phyloP scores from a whole-genome alignment of 2,888 invertebrate genomes.

The Cheilosia scutellata region DNA sequence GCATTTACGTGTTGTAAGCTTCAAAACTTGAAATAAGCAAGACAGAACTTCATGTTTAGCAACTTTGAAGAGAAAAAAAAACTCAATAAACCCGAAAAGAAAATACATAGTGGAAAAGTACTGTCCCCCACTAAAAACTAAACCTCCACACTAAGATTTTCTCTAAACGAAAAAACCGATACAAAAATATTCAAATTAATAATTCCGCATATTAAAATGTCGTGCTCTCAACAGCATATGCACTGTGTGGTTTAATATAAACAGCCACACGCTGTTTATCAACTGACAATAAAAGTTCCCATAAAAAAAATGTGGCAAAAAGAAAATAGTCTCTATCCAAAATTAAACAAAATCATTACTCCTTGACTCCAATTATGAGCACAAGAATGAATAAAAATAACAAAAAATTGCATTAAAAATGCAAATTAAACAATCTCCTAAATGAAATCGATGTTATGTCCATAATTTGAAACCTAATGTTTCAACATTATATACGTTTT shows the following conservation, averaged over 20 bases:
- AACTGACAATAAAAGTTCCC: conserved; percentile 55
- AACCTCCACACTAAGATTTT: conserved; percentile 26
- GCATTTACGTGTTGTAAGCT: too few relatives aligned
- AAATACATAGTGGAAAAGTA: background rate
- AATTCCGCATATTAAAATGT: conserved; percentile 38
- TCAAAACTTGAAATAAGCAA: too few relatives aligned
- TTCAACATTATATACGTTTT: background rate
- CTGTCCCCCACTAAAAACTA: background rate
- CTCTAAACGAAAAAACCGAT: conserved; percentile 20
- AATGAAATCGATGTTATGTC: conserved; percentile 10
- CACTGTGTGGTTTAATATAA: background rate
- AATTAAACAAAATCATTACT: conserved; percentile 48
- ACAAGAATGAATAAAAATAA: conserved; percentile 22
- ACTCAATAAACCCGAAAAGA: background rate
- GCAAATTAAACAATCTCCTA: conserved; percentile 30
- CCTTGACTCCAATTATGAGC: conserved; percentile 62
- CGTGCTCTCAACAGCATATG: background rate
- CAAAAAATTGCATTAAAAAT: conserved; percentile 40
- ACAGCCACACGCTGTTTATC: background rate
- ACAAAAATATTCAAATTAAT: conserved; percentile 28
- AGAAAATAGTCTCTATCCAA: conserved; percentile 45
- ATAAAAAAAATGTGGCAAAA: conserved; percentile 28
- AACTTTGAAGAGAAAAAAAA: too few relatives aligned
- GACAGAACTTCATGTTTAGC: too few relatives aligned
- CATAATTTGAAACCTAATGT: conserved; percentile 13